Evolutionary conservation across 2,888 invertebrate genomes (phyloP), one percentile per base, ranked within the genome.

Genomic region (Agonopterix arenella): DNA sequence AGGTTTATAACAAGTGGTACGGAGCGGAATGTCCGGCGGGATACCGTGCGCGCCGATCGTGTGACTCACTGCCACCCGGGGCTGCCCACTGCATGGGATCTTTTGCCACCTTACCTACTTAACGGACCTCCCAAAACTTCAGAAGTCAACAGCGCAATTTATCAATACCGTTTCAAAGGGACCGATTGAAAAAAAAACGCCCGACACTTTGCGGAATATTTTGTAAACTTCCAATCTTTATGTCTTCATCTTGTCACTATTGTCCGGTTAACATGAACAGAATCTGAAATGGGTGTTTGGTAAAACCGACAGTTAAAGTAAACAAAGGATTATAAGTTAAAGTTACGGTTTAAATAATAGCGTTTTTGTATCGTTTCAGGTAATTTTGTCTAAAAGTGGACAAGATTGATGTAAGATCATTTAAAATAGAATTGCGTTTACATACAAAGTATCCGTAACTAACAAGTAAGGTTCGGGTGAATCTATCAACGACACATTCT

Each of bases 11-110:
- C 64, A 58, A 64, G 67, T 54, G 68, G 69, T 66, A 69, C 74
- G 73, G 54, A 55, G 59, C 66, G 74, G 53, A 77, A 78, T 80
- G 80, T 75, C 77, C 78, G 75, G 61, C 60, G 77, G 74, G 79
- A 86, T 84, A 68, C 75, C 71, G 62, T 53, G 64, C 77, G 68
- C 60, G 64, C 76, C 79, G 52, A 66, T 51, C 52, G 55, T 53
- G 64, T 88, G 88, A 88, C 68, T 88, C 88, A 88, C 63, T 60
- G 57, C 52, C 40, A 13, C 13, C 13, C 13, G 68, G 62, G 62
- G 56, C 60, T 59, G 60, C 61, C 66, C 67, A 60, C 56, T 63
- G 54, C 46, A 44, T 40, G 69, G 68, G 68, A 70, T 66, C 62
- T 51, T 59, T 67, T 62, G 66, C 64, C 64, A 63, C 67, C 65